These are phyloP conservation scores for Sinopyrophorus schimmeli DNA, from an alignment of 2,888 invertebrate genomes.

Conservation along the genomic window DNA sequence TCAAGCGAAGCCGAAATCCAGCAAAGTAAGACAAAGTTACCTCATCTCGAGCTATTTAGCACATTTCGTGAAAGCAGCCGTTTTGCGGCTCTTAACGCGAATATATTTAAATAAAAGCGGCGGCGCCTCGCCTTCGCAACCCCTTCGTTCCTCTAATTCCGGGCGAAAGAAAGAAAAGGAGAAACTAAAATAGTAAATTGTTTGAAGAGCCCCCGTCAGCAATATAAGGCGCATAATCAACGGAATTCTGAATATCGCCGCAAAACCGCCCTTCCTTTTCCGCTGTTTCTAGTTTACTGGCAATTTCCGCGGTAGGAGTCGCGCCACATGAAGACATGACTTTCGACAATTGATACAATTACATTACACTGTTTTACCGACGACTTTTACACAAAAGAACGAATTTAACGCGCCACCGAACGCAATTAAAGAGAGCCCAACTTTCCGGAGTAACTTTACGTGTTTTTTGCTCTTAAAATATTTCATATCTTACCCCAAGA, in stretches of 20 bases:
- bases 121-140: constrained; percentile 25
- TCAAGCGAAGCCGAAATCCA: constrained; percentile 30
- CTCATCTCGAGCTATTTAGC: constrained; percentile 36
- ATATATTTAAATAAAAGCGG: constrained; percentile 30
- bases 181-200: constrained; percentile 28
- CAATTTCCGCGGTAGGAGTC: constrained; percentile 23
- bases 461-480: too few species aligned
- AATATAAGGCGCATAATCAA: constrained; percentile 33
- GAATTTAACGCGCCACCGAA: too few species aligned
- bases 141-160: constrained; percentile 26
- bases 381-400: too few species aligned
- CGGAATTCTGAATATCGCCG: constrained; percentile 33
- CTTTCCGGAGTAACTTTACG: too few species aligned
- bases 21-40: constrained; percentile 35
- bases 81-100: constrained; percentile 27
- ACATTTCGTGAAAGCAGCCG: constrained; percentile 33
- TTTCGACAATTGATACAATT: constrained; percentile 26
- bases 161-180: constrained; percentile 14
- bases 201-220: constrained; percentile 28
- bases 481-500: too few species aligned
- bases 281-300: constrained; percentile 24
- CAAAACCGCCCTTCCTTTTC: constrained; percentile 37
- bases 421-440: too few species aligned
- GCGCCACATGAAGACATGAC: constrained; percentile 25
- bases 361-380: not conserved